Conservation (phyloP, 1,140 invertebrate genomes). For the Coenobita brevimanus region DNA sequence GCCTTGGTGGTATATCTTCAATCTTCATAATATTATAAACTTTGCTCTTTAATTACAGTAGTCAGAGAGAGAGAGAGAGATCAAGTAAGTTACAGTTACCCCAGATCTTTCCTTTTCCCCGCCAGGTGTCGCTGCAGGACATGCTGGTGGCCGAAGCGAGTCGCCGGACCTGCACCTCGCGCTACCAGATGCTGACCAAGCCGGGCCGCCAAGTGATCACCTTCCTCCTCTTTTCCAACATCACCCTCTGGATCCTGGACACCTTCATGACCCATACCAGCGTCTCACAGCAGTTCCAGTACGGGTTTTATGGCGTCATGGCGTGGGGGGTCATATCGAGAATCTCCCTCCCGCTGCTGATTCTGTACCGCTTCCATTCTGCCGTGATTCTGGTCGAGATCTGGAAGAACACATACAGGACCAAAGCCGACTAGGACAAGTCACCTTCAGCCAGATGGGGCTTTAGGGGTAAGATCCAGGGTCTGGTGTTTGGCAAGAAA, state of each 20-base stretch:
- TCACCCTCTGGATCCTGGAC: conserved; percentile 81
- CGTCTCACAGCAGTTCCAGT: conserved; percentile 77
- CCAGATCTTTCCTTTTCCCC: not conserved
- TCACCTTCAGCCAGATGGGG: conserved; percentile 64
- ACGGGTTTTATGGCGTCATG: conserved; percentile 80
- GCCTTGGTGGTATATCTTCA: no score
- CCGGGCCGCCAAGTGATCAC: conserved; percentile 81
- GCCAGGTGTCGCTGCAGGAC: conserved; percentile 75
- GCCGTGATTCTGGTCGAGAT: conserved; percentile 81
- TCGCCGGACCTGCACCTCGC: conserved; percentile 76
- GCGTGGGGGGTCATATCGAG: conserved; percentile 81
- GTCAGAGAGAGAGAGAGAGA: conserved; percentile 42
- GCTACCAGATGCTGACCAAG: conserved; percentile 77
- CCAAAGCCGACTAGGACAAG: conserved; percentile 69
- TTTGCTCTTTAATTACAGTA: no score
- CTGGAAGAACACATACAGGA: conserved; percentile 80
- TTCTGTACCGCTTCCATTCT: conserved; percentile 83
- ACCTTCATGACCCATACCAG: conserved; percentile 81
- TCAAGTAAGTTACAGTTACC: not conserved
- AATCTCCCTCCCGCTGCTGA: conserved; percentile 79
- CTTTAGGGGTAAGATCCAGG: conserved; percentile 22
- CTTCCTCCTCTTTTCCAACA: conserved; percentile 81
- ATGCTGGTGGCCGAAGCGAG: conserved; percentile 80
- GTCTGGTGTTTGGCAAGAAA: not conserved
- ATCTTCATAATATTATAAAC: no score